Evolutionary conservation across 2,797 vertebrate species (phyloP), one percentile per base, ranked within the genome.

Genomic region (Fistularia commersonii): DNA sequence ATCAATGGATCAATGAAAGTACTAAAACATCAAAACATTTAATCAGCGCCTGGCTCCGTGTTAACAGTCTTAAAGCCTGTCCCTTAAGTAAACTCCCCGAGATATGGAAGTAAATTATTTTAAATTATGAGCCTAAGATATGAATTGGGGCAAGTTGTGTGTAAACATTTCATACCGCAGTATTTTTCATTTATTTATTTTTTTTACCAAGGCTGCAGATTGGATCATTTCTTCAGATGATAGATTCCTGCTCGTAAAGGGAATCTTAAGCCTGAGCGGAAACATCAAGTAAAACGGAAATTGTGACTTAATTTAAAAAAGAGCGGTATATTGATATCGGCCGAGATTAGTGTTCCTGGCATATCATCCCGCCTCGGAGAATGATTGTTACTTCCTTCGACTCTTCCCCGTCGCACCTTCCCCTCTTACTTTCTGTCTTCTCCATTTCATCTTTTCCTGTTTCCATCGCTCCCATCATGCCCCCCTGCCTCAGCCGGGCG

Each of bases 401-500:
- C 10, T 34, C 10, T 36, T 36, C 35, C 35, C 39, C 13, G 39
- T 10, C 11, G 39, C 39, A 41, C 39, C 11, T 11, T 5, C 5
- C n/a, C 14, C 41, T 42, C 33, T 53, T 14, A 31, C 42, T 48
- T 33, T 31, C 13, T 7, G 15, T 13, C 31, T 7, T 7, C n/a
- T 6, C 33, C 32, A 54, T 45, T 41, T 70, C 41, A 57, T 64
- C 44, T 62, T 68, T 49, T 57, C 42, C 69, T 54, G 47, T 58
- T 61, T 64, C 58, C 64, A 61, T 64, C 63, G 39, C 54, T 11
- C 42, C 39, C 54, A 48, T 50, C 62, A 53, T 65, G 39, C 37
- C 37, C 47, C 52, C 42, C 35, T 60, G 37, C 41, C 46, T 61
- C 37, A 11, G 44, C 38, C 45, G 41, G 34, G 32, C 34, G 48